A percentile compares a stretch with the other conserved stretches of the same genome.
Conservation (phyloP, 2,797 vertebrate species). For the Lithobates pipiens region DNA sequence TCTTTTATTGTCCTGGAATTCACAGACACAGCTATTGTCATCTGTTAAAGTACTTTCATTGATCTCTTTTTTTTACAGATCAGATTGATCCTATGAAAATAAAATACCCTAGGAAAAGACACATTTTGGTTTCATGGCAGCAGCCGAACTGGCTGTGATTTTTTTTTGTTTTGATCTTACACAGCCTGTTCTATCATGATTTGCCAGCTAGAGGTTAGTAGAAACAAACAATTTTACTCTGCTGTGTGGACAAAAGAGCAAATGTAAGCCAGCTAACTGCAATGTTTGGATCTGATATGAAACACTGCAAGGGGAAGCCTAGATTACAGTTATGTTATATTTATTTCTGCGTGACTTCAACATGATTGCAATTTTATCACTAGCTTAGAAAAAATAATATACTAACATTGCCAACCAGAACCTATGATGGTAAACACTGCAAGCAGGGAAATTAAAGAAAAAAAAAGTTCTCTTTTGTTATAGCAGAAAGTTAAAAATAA, state of each 20-base stretch:
- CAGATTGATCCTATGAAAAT: constrained; percentile 32
- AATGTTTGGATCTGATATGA: neutral
- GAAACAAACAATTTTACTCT: constrained; percentile 66
- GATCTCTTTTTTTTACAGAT: constrained; percentile 35
- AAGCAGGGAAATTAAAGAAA: too few relatives aligned
- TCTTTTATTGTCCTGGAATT: constrained; percentile 14
- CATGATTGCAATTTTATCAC: constrained; percentile 24
- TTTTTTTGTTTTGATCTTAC: constrained; percentile 58
- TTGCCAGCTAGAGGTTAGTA: constrained; percentile 61
- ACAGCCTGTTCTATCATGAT: constrained; percentile 57
- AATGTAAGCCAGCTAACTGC: neutral
- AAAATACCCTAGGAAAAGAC: constrained; percentile 12
- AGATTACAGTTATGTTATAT: constrained; percentile 62
- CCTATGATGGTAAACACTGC: too few relatives aligned
- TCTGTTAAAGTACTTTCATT: constrained; percentile 35
- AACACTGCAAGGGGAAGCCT: constrained; percentile 28
- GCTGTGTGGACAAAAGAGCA: constrained; percentile 54
- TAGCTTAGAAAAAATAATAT: neutral
- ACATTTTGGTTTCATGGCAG: constrained; percentile 8
- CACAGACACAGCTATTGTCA: constrained; percentile 10
- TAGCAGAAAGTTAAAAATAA: too few relatives aligned
- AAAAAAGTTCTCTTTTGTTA: too few relatives aligned
- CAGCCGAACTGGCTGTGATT: constrained; percentile 15
- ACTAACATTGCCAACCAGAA: too few relatives aligned
- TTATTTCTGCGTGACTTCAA: constrained; percentile 52